Evolutionary conservation across 2,888 invertebrate genomes (phyloP), one percentile per base, ranked within the genome.

Genomic region (Phortica okadai): DNA sequence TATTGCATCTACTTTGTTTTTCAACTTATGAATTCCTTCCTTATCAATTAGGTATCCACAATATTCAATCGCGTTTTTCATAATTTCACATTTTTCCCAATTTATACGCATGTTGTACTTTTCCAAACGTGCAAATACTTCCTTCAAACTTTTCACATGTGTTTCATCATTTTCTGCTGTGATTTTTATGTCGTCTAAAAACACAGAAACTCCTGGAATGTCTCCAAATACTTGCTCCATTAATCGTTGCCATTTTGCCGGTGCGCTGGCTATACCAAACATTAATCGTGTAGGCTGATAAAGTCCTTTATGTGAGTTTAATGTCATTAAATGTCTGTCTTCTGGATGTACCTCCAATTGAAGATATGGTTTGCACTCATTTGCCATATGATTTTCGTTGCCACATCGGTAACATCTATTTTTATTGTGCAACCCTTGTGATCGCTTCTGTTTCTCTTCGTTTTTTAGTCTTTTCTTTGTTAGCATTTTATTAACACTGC

Each of bases 281-380:
- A 86, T 81, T 69, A 90, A 74, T n/a, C 90, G 76, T 10, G 82
- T 89, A 73, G 83, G 84, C 70, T 82, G 33, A n/a, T 64, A 64
- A 14, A 90, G 74, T 4, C 90, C 90, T 75, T 88, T 88, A 74
- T 87, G 89, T 1, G 90, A 90, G 78, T 77, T 89, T 69, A 91
- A 79, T 1, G 89, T 90, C n/a, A n/a, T n/a, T n/a, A n/a, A n/a
- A n/a, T n/a, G n/a, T n/a, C n/a, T n/a, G n/a, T n/a, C n/a, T n/a
- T 87, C 84, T 4, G 83, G 84, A 50, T 85, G 83, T 44, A 90
- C 80, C 82, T 87, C 86, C 41, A 90, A 66, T 76, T 91, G 89
- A 77, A 89, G 81, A 74, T 90, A 91, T 5, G 91, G 75, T 59
- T 75, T 73, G 66, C 77, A 77, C 74, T 79, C 56, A 54, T 75